Base-by-base conservation (phyloP, 2,797 vertebrate species). In the Paramormyrops hopkinsi region DNA sequence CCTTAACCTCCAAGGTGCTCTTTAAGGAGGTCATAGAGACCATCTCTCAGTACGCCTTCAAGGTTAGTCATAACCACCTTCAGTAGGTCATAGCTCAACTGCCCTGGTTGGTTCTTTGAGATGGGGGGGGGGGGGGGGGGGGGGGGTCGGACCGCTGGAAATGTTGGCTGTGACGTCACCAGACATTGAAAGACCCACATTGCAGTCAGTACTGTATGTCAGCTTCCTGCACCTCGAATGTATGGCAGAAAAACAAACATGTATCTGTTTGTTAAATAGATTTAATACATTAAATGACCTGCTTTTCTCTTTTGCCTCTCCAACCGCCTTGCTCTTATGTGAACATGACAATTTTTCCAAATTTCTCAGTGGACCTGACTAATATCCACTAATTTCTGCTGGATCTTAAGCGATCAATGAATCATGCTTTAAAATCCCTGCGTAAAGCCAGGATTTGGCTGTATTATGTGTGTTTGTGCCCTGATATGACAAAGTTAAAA, bases 11-110 rank as follows among this genome's bases (percentile, higher is more conserved):
- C 90, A 99, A 99, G 93, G 97, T 99, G 93, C 95, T 97, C 88
- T 99, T 99, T 93, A 97, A 97, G 0, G 98, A 98, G 0, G 98
- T 98, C 88, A 97, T 99, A n/a, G 96, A 97, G 94, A 97, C 96
- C 87, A 98, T 99, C 90, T 93, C 91, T 0, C 97, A 98, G 92
- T 97, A 97, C 0, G 98, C 97, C 91, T 99, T 99, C 92, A 97
- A 95, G 95, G 98, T 98, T 90, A 91, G 90, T 88, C 4, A 19
- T 62, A 22, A 7, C 29, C 56, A 54, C 25, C 29, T 11, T 22
- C 17, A 22, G 1, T 25, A 9, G 62, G 25, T 69, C 62, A 33
- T 69, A 33, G 25, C n/a, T 84, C 82, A 51, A 2, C 44, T 41
- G 92, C 12, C 33, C 12, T 0, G 9, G 14, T 41, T 44, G 1